Conservation (phyloP, 2,797 vertebrate genomes). For the Phalanger gymnotis region DNA sequence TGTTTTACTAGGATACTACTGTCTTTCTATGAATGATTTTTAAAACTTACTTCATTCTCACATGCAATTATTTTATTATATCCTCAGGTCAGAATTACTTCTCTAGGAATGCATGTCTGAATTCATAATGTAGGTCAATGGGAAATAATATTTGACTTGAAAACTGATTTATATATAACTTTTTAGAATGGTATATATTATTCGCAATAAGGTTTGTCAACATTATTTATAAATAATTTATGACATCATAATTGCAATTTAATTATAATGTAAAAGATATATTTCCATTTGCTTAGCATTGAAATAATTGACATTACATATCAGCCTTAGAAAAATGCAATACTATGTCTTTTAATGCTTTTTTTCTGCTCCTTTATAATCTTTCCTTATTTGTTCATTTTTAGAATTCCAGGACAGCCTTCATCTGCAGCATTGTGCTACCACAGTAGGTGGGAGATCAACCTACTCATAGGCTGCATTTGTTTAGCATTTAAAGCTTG, state of each 20-base stretch:
- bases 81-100: constrained; percentile 19
- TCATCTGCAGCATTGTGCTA: constrained; percentile 46
- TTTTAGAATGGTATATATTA: background rate
- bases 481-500: constrained; percentile 71
- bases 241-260: constrained; percentile 11
- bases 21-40: background rate
- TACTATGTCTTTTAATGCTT: constrained; percentile 36
- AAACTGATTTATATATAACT: background rate
- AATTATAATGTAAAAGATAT: constrained; percentile 39
- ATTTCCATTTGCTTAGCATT: background rate
- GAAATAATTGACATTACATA: background rate
- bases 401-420: constrained; percentile 50
- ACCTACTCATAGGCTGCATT: constrained; percentile 55
- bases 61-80: constrained; percentile 25
- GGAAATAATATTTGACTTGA: constrained; percentile 25
- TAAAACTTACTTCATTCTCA: background rate
- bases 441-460: constrained; percentile 64
- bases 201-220: constrained; percentile 11
- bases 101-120: background rate
- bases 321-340: constrained; percentile 6
- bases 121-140: constrained; percentile 44
- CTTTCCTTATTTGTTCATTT: constrained; percentile 42
- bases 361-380: constrained; percentile 51
- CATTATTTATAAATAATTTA: constrained; percentile 28
- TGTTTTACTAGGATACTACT: background rate